A percentile compares a stretch with the other conserved stretches of the same genome.
phyloP scores from a whole-genome alignment of 1,140 invertebrate genomes.

The Pseudomyrmex dendroicus region DNA sequence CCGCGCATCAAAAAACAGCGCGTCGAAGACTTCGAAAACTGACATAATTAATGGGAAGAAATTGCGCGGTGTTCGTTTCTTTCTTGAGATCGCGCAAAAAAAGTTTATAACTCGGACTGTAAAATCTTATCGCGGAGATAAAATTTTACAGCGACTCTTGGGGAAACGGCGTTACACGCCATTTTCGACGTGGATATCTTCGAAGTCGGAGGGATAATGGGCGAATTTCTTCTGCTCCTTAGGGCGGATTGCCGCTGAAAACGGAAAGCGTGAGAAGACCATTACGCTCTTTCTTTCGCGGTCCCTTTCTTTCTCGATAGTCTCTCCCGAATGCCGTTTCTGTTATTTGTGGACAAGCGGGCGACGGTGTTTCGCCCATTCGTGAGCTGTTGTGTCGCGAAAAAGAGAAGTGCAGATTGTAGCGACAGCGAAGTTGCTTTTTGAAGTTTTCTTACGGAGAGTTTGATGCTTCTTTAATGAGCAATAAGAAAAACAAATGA shows the following conservation, averaged over 20 bases:
- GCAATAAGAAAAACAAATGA: background rate
- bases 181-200: conserved; percentile 23
- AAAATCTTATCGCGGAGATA: conserved; percentile 64
- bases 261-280: conserved; percentile 28
- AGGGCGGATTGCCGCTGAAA: conserved; percentile 47
- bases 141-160: conserved; percentile 62
- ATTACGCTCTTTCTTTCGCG: conserved; percentile 31
- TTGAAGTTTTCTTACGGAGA: background rate
- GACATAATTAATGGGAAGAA: no score
- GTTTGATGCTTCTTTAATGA: conserved; percentile 8
- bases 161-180: conserved; percentile 36
- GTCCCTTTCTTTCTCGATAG: conserved; percentile 34
- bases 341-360: conserved; percentile 50
- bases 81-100: conserved; percentile 5
- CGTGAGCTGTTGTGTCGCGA: conserved; percentile 3
- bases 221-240: conserved; percentile 45
- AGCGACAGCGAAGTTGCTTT: background rate
- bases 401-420: background rate
- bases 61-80: no score
- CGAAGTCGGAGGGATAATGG: conserved; percentile 53
- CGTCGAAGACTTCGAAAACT: background rate
- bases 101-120: background rate
- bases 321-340: conserved; percentile 16
- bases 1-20: no score
- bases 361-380: conserved; percentile 26